Evolutionary conservation across 1,140 invertebrate genomes (phyloP).

Genomic region (Chlorops oryzae): DNA sequence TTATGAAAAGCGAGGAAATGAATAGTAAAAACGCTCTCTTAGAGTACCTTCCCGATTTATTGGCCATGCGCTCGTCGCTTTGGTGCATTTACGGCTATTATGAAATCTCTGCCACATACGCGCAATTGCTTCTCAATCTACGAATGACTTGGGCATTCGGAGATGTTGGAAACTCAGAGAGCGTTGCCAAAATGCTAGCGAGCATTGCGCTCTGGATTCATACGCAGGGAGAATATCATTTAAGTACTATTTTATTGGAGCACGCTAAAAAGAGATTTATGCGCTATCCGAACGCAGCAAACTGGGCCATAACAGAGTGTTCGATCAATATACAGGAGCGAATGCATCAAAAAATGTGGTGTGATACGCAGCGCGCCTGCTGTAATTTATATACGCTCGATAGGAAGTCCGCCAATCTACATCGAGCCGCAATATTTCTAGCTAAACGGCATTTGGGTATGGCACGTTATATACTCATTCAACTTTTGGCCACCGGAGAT

Average conservation of each 20-base stretch:
- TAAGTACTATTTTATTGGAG: slow-evolving; percentile 53
- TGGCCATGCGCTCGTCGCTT: slow-evolving; percentile 72
- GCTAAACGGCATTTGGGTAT: slow-evolving; percentile 61
- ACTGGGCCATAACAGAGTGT: slow-evolving; percentile 66
- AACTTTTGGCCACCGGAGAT: slow-evolving; percentile 53
- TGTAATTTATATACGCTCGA: slow-evolving; percentile 66
- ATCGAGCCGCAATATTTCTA: slow-evolving; percentile 62
- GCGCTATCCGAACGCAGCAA: slow-evolving; percentile 54
- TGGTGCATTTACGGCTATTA: slow-evolving; percentile 83
- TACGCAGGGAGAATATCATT: slow-evolving; percentile 57
- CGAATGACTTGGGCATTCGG: slow-evolving; percentile 44
- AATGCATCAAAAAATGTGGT: slow-evolving; percentile 66
- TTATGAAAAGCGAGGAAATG: slow-evolving; percentile 76
- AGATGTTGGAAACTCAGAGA: slow-evolving; percentile 61
- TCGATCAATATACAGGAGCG: slow-evolving; percentile 53
- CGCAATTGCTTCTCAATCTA: slow-evolving; percentile 69
- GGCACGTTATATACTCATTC: slow-evolving; percentile 55
- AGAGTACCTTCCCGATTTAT: slow-evolving; percentile 70
- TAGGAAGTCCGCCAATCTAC: slow-evolving; percentile 59
- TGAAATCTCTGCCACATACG: slow-evolving; percentile 70
- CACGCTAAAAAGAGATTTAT: slow-evolving; percentile 59
- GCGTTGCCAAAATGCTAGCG: slow-evolving; percentile 64
- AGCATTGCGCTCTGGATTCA: slow-evolving; percentile 60
- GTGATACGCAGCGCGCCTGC: slow-evolving; percentile 67
- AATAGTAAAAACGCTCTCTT: slow-evolving; percentile 79